phyloP scores from a whole-genome alignment of 2,888 invertebrate genomes.

The Taphrorychus bicolor region DNA sequence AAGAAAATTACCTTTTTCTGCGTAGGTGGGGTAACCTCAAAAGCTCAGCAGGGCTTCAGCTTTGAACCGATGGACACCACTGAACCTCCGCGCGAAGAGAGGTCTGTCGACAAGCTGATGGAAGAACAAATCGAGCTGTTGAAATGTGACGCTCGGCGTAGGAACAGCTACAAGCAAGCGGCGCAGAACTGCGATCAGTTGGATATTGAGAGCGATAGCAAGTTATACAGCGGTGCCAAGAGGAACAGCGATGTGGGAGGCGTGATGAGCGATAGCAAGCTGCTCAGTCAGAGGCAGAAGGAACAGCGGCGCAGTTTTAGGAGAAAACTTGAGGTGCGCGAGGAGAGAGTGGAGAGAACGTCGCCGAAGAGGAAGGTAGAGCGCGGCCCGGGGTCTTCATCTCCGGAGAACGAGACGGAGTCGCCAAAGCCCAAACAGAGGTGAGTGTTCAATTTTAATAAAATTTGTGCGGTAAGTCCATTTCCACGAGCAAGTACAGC shows the following conservation, averaged over 20 bases:
- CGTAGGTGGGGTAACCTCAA: too few relatives aligned
- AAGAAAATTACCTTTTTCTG: too few relatives aligned
- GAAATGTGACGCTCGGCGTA: slow-evolving; percentile 53
- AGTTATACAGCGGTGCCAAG: slow-evolving; percentile 21
- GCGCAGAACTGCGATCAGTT: slow-evolving; percentile 56
- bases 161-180: slow-evolving; percentile 57
- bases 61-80: slow-evolving; percentile 6
- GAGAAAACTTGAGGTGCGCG: slow-evolving; percentile 50
- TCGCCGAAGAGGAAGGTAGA: slow-evolving; percentile 53
- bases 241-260: slow-evolving; percentile 27
- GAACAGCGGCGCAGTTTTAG: slow-evolving; percentile 50
- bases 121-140: slow-evolving; percentile 55
- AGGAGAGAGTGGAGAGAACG: slow-evolving; percentile 49
- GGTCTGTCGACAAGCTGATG: slow-evolving; percentile 55
- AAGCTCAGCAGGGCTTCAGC: neutral
- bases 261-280: slow-evolving; percentile 43
- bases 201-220: slow-evolving; percentile 43
- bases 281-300: slow-evolving; percentile 43
- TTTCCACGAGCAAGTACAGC: too few relatives aligned
- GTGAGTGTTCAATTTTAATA: slow-evolving; percentile 39
- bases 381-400: slow-evolving; percentile 47
- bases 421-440: slow-evolving; percentile 57
- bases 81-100: slow-evolving; percentile 33
- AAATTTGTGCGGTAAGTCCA: neutral
- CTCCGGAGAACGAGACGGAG: slow-evolving; percentile 53